Evolutionary conservation across 2,113 vertebrate species (phyloP).

Genomic region (Syngnathus typhle): DNA sequence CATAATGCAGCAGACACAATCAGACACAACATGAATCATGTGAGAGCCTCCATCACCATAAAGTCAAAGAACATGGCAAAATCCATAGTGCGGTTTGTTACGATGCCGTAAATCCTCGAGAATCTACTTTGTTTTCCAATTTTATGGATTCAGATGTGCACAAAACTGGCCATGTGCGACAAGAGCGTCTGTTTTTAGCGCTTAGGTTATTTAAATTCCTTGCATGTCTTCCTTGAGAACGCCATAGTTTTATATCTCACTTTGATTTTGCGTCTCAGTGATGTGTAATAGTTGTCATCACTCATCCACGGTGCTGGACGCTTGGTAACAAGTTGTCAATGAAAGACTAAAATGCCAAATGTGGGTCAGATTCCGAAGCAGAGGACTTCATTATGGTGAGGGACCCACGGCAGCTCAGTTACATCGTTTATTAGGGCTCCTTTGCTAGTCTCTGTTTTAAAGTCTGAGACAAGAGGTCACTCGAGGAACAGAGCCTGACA

Average conservation of each 20-base stretch:
- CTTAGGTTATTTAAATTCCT: constrained; percentile 25
- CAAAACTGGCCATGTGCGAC: constrained; percentile 10
- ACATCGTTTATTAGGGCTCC: constrained; percentile 26
- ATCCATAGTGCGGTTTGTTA: constrained; percentile 20
- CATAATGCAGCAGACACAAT: constrained; percentile 6
- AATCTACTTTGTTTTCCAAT: constrained; percentile 22
- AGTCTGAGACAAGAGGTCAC: constrained; percentile 35
- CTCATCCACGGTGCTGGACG: constrained; percentile 5
- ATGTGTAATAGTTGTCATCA: constrained; percentile 14
- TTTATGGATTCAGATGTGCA: constrained; percentile 24
- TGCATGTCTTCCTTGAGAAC: constrained; percentile 8
- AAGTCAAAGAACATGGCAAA: constrained; percentile 19
- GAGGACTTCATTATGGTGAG: constrained; percentile 46
- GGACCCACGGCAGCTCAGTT: constrained; percentile 42
- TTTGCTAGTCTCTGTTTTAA: constrained; percentile 39
- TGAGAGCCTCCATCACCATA: constrained; percentile 17
- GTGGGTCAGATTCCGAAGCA: constrained; percentile 40
- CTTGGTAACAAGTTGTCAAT: constrained; percentile 3
- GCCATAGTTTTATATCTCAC: constrained; percentile 14
- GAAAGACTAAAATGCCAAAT: constrained; percentile 33
- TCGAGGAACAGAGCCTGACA: constrained; percentile 12
- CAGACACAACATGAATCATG: constrained; percentile 32
- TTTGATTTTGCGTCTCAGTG: constrained; percentile 26
- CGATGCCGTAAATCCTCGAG: constrained; percentile 9
- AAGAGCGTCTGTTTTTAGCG: constrained; percentile 17